Evolutionary conservation across 2,888 invertebrate genomes (phyloP).

Genomic region (Tanytarsus gracilentus): DNA sequence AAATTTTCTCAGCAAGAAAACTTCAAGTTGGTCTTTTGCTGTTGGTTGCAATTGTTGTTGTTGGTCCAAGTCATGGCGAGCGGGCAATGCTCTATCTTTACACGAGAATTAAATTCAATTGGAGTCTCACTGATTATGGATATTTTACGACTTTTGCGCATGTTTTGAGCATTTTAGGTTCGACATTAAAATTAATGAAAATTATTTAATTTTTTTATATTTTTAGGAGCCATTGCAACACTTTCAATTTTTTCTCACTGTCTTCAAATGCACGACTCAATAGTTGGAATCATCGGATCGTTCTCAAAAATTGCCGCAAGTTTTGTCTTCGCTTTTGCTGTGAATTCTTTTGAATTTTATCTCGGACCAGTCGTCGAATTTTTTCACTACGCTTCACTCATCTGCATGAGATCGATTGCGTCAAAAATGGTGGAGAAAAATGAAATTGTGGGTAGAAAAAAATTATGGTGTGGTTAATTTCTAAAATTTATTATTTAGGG

Average conservation of each 20-base stretch:
- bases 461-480: neutral
- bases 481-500: slow-evolving; percentile 43
- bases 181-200: slow-evolving; percentile 33
- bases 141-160: slow-evolving; percentile 45
- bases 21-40: slow-evolving; percentile 43
- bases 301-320: slow-evolving; percentile 49
- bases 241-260: too few relatives aligned
- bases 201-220: neutral
- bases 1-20: slow-evolving; percentile 43
- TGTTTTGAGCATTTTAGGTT: slow-evolving; percentile 40
- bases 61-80: slow-evolving; percentile 34
- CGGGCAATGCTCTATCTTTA: slow-evolving; percentile 44
- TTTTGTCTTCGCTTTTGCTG: slow-evolving; percentile 47
- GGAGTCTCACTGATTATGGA: slow-evolving; percentile 47
- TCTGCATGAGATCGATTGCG: slow-evolving; percentile 67
- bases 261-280: slow-evolving; percentile 47
- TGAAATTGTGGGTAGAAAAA: slow-evolving; percentile 46
- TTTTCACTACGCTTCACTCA: slow-evolving; percentile 65
- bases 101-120: slow-evolving; percentile 45
- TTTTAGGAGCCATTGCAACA: slow-evolving; percentile 22
- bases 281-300: slow-evolving; percentile 46
- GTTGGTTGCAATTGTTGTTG: slow-evolving; percentile 32
- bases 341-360: slow-evolving; percentile 45
- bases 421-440: slow-evolving; percentile 63
- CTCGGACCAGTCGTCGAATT: slow-evolving; percentile 60